Base-by-base conservation (phyloP, 2,888 invertebrate genomes). In the Loripinus fragilis region DNA sequence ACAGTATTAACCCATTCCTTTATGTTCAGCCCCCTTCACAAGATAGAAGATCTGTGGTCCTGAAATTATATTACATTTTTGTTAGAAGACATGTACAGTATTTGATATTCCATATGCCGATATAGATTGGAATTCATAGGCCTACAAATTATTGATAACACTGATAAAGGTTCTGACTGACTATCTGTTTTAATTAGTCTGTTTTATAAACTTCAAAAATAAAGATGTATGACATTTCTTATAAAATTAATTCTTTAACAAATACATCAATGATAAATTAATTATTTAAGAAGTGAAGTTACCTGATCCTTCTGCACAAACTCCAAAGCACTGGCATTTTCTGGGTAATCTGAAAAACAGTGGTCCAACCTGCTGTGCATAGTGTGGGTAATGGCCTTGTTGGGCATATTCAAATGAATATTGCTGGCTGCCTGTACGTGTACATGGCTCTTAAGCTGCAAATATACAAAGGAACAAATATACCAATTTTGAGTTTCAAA, bases 341-440 rank as follows among this genome's bases (percentile, higher is more conserved):
- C 86, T 72, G 15, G 86, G 86, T 7, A 83, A 85, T 42, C 78
- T 77, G 65, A 89, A 88, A 55, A 80, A 85, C 0, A 87, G 55
- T 17, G 87, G 87, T 28, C 89, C 88, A 23, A 86, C 86, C 73
- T 88, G 86, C 28, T 76, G 73, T 20, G 87, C 79, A 52, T 85
- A 73, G 28, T 71, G 81, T 8, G 85, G 87, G 48, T 78, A 86
- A 42, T 85, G 80, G 17, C 86, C 78, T 48, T 87, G 86, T 35
- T 88, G 87, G 20, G 85, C 85, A 84, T 76, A 86, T 41, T 87
- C 86, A 80, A 85, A 85, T 15, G 71, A 73, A 50, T 87, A 87
- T 48, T 85, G 87, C 42, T 70, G 41, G 1, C 23, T 60, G 15
- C 33, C 48, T n/a, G 75, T 52, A n/a, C 66, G n/a, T 30, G 76